Conservation (phyloP, 2,797 vertebrate species). For the Notamacropus eugenii region DNA sequence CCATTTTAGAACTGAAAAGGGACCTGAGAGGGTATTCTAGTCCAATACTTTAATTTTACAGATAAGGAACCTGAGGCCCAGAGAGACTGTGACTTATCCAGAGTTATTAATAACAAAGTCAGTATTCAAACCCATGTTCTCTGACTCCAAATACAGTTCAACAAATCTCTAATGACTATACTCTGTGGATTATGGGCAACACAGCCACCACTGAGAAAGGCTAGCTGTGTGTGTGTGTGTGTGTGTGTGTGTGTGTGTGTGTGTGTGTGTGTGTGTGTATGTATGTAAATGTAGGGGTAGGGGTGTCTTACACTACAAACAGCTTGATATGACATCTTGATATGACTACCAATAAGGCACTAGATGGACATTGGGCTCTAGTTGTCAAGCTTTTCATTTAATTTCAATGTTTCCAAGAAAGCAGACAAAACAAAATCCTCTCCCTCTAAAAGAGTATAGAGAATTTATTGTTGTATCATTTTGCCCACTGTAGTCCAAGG, state of each 20-base stretch:
- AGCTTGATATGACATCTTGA: not conserved
- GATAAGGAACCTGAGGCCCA: constrained; percentile 12
- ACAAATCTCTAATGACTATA: not conserved
- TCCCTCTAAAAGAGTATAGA: not conserved
- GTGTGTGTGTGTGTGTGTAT: not conserved
- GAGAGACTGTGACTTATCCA: not conserved
- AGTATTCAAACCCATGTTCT: not conserved
- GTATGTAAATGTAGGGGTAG: not conserved
- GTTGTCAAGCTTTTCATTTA: not conserved
- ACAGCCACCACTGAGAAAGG: not conserved
- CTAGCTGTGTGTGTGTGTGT: not conserved
- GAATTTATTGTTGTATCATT: not conserved
- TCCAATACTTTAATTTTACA: not conserved
- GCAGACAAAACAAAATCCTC: not conserved
- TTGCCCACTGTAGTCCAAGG: not conserved
- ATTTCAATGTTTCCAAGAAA: not conserved
- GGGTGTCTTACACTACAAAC: not conserved
- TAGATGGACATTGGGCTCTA: not conserved
- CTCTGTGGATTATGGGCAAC: not conserved
- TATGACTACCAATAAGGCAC: not conserved
- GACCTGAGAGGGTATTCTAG: not conserved
- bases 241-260: not conserved
- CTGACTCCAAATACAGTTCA: not conserved
- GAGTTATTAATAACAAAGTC: not conserved
- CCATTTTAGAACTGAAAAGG: constrained; percentile 5